A percentile compares a stretch with the other conserved stretches of the same genome.
phyloP scores from a whole-genome alignment of 2,888 invertebrate genomes.

The Rotaria magnacalcarata region DNA sequence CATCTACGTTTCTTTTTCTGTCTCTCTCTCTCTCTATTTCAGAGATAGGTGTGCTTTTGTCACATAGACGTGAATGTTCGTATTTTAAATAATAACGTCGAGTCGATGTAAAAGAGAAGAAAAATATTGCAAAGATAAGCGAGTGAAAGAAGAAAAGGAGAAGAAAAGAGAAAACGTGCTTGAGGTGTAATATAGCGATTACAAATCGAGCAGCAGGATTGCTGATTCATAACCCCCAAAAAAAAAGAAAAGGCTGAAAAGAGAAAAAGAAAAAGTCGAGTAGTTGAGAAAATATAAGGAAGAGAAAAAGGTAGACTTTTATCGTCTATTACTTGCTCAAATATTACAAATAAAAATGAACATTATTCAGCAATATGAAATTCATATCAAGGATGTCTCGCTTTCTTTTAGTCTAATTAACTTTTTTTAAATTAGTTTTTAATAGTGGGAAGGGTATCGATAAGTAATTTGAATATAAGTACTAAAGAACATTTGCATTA shows the following conservation, averaged over 20 bases:
- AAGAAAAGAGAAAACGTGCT: neutral
- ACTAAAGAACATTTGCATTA: neutral
- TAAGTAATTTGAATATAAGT: neutral
- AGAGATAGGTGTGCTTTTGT: too few relatives aligned
- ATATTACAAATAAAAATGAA: slow-evolving; percentile 2
- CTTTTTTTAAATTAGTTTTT: neutral
- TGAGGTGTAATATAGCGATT: too few relatives aligned
- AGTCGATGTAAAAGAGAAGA: too few relatives aligned
- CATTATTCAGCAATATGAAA: neutral
- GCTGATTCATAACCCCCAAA: too few relatives aligned
- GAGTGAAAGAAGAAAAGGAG: neutral
- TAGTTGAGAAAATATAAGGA: neutral
- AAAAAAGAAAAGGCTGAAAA: too few relatives aligned
- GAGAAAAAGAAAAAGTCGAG: neutral
- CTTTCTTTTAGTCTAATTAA: neutral
- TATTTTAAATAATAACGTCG: too few relatives aligned
- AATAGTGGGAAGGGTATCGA: neutral
- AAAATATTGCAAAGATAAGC: too few relatives aligned
- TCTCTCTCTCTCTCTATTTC: too few relatives aligned
- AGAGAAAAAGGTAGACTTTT: neutral
- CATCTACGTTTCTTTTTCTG: neutral
- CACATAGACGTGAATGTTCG: too few relatives aligned
- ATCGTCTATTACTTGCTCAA: neutral
- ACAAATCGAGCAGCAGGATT: too few relatives aligned
- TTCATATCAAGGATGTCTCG: neutral